Evolutionary conservation across 2,888 invertebrate species (phyloP), one percentile per base, ranked within the genome.

Genomic region (Nymphalis polychloros): DNA sequence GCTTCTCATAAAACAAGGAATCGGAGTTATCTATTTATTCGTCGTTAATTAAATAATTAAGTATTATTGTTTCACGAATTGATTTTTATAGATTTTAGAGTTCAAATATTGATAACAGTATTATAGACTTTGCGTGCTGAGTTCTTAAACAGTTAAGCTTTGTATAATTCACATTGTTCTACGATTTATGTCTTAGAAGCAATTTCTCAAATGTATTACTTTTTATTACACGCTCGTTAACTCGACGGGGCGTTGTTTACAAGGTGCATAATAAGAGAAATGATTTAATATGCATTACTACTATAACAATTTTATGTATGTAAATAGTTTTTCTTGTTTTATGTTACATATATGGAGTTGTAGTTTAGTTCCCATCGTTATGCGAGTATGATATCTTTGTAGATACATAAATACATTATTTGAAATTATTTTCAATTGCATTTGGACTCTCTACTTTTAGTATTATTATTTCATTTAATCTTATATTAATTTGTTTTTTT

Each of bases 211-310:
- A 70, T 76, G 75, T 71, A 73, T 70, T 70, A 71, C 68, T 72
- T 74, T 76, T 73, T 74, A 75, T 71, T 73, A 69, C 72, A 67
- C 67, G 72, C 67, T 67, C 71, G 72, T 71, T 72, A 76, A 72
- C 73, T 65, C 72, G 60, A 48, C 71, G 66, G 64, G 71, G 61
- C 69, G 72, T 75, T 76, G 75, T 76, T 75, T 72, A 74, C 77
- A 74, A 71, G 69, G 69, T 71, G 72, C 72, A 74, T 73, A 73
- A 73, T 71, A 72, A 70, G 70, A 72, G 72, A 72, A 75, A 74
- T 73, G 73, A 72, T 75, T 75, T 75, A 72, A 64, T 69, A 70
- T 67, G 67, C 64, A 57, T 67, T 65, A 62, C 49, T 53, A 63
- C 35, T 41, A 63, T 64, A 62, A 69, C 67, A 46, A 19, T 63